Evolutionary conservation across 2,113 vertebrate species (phyloP), one percentile per base, ranked within the genome.

Genomic region (Dendrocopos noguchii): DNA sequence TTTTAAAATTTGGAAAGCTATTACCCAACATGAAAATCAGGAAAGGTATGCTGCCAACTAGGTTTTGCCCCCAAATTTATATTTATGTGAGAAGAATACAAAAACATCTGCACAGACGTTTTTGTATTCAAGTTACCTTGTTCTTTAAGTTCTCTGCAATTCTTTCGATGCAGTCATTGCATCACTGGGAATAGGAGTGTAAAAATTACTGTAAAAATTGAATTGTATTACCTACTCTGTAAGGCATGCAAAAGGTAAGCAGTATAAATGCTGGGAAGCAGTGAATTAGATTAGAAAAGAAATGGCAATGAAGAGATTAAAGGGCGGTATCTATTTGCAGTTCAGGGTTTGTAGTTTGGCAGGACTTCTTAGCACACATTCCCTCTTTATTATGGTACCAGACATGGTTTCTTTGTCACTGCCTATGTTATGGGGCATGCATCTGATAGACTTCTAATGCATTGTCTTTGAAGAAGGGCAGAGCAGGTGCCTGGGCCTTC

Each of bases 151-250:
- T 84, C 46, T 67, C 5, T 5, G 28, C 29, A 34, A 1, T 80
- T n/a, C 60, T 80, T 80, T 25, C 22, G 52, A 10, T 39, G 56
- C 27, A 89, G 53, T 61, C 60, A 84, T 90, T 44, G 57, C n/a
- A 80, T 80, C 53, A 13, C 16, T 95, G 80, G 60, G 87, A 92
- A 76, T 82, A 73, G n/a, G 21, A 70, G 67, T 80, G 15, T 33
- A 34, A 70, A 86, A 88, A 61, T 66, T 46, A 70, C 36, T 84
- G 78, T 81, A 52, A 87, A 92, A 94, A 93, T 79, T 70, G 80
- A 95, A 87, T 92, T 89, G 31, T 84, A 84, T 92, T 93, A 24
- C 87, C 56, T 67, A 60, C 59, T 81, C 60, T 80, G 81, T 84
- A 64, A 95, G 81, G 42, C 61, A 16, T 80, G 87, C 29, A 60